Conservation (phyloP, 92 coral and sea anemone genomes). For the Paragorgia papillata region DNA sequence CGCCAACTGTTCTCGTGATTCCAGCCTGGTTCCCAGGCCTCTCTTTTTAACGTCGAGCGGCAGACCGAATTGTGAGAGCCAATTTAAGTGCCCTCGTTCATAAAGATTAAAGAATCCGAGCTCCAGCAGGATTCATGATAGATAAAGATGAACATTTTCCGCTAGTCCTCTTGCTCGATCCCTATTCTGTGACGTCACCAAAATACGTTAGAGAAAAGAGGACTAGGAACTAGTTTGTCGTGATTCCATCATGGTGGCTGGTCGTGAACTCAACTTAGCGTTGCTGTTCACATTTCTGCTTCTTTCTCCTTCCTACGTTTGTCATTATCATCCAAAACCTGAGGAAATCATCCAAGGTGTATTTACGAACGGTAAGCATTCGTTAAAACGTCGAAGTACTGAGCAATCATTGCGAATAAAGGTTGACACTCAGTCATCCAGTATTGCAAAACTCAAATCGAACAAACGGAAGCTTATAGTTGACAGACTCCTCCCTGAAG, state of each 20-base stretch:
- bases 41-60: no score
- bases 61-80: no score
- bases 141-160: no score
- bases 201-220: no score
- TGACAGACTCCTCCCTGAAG: conserved; percentile 58
- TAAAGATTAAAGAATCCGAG: no score
- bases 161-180: no score
- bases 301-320: conserved; percentile 27
- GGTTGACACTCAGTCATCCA: conserved; percentile 52
- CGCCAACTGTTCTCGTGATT: no score
- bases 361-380: conserved; percentile 51
- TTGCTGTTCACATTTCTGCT: conserved; percentile 37
- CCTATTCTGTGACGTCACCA: no score
- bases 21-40: no score
- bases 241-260: conserved; percentile 74
- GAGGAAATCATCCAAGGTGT: conserved; percentile 79
- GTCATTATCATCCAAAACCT: conserved; percentile 63
- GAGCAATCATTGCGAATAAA: conserved; percentile 77
- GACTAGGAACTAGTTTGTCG: no score
- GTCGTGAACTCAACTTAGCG: conserved; percentile 23
- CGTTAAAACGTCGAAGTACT: conserved; percentile 62
- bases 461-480: conserved; percentile 58
- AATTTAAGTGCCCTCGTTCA: no score
- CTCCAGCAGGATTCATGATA: no score
- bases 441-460: conserved; percentile 3